phyloP scores from a whole-genome alignment of 2,113 vertebrate genomes.

The Ceyx margarethae region DNA sequence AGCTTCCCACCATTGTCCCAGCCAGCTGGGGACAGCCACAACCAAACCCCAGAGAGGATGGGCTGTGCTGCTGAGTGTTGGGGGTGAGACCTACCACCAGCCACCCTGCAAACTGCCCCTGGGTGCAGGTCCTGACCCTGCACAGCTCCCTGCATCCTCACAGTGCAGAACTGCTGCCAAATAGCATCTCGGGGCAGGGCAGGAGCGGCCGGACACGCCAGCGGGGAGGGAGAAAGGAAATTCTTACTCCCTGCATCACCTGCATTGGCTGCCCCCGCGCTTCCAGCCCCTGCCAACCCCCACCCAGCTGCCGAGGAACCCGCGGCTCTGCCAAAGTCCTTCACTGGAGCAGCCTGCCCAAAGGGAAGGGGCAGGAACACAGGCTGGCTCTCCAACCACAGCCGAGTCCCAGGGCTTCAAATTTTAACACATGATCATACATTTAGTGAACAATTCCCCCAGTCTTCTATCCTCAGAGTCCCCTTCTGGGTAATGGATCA shows the following conservation, averaged over 20 bases:
- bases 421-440: background rate
- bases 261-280: accelerated
- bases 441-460: background rate
- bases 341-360: background rate
- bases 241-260: accelerated
- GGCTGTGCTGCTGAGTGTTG: background rate
- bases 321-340: background rate
- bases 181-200: background rate
- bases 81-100: background rate
- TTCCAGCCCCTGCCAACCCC: background rate
- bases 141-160: accelerated
- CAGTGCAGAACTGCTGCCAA: background rate
- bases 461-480: background rate
- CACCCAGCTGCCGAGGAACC: background rate
- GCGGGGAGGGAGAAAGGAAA: background rate
- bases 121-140: accelerated
- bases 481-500: background rate
- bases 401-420: background rate
- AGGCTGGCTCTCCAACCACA: background rate
- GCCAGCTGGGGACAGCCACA: background rate
- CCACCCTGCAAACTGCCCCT: accelerated
- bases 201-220: background rate
- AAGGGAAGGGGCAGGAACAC: conserved; percentile 29
- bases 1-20: conserved; percentile 73
- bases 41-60: background rate